Evolutionary conservation across 1,140 invertebrate genomes (phyloP), one percentile per base, ranked within the genome.

Genomic region (Drosophila kepulauana): DNA sequence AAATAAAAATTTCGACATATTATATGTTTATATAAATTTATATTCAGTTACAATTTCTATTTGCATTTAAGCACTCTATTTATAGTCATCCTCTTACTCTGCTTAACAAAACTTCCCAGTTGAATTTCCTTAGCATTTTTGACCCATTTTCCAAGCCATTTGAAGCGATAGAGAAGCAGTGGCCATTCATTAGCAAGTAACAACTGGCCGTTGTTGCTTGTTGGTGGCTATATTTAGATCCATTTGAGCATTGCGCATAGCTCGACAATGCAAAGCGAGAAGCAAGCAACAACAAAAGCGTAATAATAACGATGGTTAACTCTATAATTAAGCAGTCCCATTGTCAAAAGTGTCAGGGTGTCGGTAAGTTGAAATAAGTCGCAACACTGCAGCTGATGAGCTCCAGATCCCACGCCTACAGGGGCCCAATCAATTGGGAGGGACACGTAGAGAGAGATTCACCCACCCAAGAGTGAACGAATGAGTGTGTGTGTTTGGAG

Each of bases 291-390:
- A 49, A 56, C n/a, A 28, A 33, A 25, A 13, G 16, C 51, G 28
- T 13, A 20, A 43, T 54, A 16, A 28, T 45, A 54, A 57, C 62
- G 48, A 45, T 69, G 67, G 46, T 65, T 87, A 82, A 65, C 76
- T 62, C 82, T 70, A 65, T 79, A 87, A 87, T 89, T 88, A 89
- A 76, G 78, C 70, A 78, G 63, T 75, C 71, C 25, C 81, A 85
- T 89, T 85, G 78, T 78, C 65, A 78, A 81, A 89, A 89, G 86
- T 89, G 85, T 89, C 81, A 81, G 46, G 35, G 54, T 45, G 81
- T 38, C 85, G 86, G 85, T 89, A 79, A 89, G 69, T 87, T 87
- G 54, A 80, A 69, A 35, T 61, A 69, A 74, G 71, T 61, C 56
- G 38, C 64, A 7, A 33, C 13, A 41, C 35, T 43, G 56, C 46